Conservation (phyloP, 1,140 invertebrate species). For the Ceratitis capitata region DNA sequence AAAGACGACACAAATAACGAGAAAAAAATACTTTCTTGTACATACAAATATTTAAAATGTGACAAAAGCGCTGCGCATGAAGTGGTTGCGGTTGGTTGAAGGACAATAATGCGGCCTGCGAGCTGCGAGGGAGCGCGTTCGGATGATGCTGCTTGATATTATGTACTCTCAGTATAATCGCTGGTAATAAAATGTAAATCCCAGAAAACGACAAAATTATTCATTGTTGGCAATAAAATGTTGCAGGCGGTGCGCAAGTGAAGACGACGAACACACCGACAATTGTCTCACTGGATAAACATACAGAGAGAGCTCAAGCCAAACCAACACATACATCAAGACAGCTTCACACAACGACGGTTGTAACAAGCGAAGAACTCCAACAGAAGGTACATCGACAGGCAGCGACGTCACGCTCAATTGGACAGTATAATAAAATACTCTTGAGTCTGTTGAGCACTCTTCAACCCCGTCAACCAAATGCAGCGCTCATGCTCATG, state of each 20-base stretch:
- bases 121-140: too few species aligned
- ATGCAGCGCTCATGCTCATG: too few species aligned
- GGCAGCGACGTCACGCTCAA: conserved; percentile 6
- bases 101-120: not conserved
- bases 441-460: not conserved
- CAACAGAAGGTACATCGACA: not conserved
- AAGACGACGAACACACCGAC: not conserved
- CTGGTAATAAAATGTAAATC: conserved; percentile 60
- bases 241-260: conserved; percentile 6
- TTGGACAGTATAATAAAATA: conserved; percentile 18
- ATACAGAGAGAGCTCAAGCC: too few species aligned
- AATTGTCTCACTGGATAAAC: too few species aligned
- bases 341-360: not conserved
- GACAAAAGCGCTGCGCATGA: not conserved
- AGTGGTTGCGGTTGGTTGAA: not conserved
- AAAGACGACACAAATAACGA: not conserved
- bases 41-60: not conserved
- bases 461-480: not conserved
- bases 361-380: not conserved
- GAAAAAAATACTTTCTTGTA: not conserved
- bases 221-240: conserved; percentile 49
- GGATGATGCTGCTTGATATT: not conserved
- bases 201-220: conserved; percentile 64
- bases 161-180: conserved; percentile 39
- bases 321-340: too few species aligned